These are phyloP conservation scores for Fopius arisanus DNA, from an alignment of 1,140 invertebrate genomes.

Conservation along the genomic window DNA sequence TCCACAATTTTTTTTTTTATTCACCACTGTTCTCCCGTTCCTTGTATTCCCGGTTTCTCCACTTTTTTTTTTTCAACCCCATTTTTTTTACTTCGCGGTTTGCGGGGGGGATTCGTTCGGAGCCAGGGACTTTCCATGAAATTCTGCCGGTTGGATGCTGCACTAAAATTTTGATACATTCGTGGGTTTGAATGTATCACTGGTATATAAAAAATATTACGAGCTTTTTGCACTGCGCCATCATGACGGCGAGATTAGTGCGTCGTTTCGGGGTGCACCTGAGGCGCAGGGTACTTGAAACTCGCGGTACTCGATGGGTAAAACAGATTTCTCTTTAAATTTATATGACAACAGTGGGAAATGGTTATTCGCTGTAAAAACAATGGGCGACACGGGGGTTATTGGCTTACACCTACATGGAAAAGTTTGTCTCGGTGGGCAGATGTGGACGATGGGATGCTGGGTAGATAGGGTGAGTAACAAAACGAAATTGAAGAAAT, in stretches of 20 bases:
- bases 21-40: not conserved
- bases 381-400: not conserved
- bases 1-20: not conserved
- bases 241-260: not conserved
- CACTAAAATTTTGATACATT: not conserved
- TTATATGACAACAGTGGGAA: not conserved
- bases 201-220: not conserved
- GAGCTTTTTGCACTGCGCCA: not conserved
- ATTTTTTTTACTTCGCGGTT: not conserved
- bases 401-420: not conserved
- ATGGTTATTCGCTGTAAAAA: not conserved
- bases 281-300: not conserved
- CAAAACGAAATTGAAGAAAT: too few species aligned
- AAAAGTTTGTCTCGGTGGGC: not conserved
- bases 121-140: not conserved
- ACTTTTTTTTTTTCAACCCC: not conserved
- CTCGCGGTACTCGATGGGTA: not conserved
- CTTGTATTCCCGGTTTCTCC: not conserved
- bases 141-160: not conserved
- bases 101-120: not conserved
- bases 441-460: not conserved
- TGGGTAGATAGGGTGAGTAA: too few species aligned
- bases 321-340: constrained; percentile 10
- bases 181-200: not conserved
- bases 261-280: not conserved